Evolutionary conservation across 1,140 invertebrate genomes (phyloP).

Genomic region (Drosophila lacteicornis): DNA sequence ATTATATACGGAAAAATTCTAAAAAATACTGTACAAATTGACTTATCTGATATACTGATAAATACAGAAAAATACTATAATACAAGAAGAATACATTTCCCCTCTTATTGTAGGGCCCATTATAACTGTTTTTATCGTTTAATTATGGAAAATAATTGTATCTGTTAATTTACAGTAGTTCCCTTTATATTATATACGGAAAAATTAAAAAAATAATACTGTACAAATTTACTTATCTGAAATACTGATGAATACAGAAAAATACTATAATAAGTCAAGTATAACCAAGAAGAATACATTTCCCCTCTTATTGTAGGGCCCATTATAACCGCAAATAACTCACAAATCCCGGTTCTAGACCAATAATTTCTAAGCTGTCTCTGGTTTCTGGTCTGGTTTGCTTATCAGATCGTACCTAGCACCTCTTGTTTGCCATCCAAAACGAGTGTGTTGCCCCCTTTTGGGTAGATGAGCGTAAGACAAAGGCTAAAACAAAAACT

Average conservation of each 20-base stretch:
- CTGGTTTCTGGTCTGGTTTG: slow-evolving; percentile 5
- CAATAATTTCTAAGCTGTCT: slow-evolving; percentile 18
- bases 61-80: too few species aligned
- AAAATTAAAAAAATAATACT: too few species aligned
- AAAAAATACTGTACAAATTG: too few species aligned
- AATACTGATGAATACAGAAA: background rate
- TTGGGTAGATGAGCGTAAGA: slow-evolving; percentile 2
- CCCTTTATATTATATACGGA: too few species aligned
- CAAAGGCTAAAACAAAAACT: slow-evolving; percentile 28
- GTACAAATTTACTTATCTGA: too few species aligned
- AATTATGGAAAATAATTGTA: background rate
- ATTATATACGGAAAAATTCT: too few species aligned
- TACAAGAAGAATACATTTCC: too few species aligned
- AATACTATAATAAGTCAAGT: background rate
- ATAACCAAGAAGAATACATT: background rate
- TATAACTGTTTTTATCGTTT: background rate
- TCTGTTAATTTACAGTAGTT: too few species aligned
- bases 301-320: background rate
- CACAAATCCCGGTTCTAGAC: slow-evolving; percentile 6
- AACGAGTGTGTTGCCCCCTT: slow-evolving; percentile 15
- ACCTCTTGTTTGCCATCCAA: background rate
- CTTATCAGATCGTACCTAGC: slow-evolving; percentile 27
- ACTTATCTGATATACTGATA: too few species aligned
- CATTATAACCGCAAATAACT: background rate
- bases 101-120: too few species aligned